Percentiles rank a stretch among this genome's conserved stretches.
Conservation (phyloP, 2,797 vertebrate species). For the Diplodus sargus region DNA sequence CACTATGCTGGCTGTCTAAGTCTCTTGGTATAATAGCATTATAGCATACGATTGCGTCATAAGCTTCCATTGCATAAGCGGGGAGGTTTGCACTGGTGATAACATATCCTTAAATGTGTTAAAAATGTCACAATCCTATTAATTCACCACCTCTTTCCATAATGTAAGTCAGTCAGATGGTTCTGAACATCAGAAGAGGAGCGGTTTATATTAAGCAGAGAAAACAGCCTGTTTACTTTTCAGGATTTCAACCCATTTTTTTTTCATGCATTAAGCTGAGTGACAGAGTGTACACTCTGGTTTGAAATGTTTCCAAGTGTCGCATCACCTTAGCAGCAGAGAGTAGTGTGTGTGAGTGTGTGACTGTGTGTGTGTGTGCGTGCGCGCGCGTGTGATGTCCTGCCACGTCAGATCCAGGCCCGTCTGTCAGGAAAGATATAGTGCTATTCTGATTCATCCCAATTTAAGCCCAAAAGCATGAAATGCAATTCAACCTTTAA, state of each 20-base stretch:
- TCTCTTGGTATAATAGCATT: background rate
- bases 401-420: constrained; percentile 45
- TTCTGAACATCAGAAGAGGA: constrained; percentile 1
- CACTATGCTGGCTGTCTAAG: background rate
- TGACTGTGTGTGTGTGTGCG: constrained; percentile 3
- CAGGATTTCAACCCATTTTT: constrained; percentile 12
- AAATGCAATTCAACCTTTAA: constrained; percentile 64
- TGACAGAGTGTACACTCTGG: constrained; percentile 39
- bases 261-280: constrained; percentile 14
- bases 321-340: constrained; percentile 45
- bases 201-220: constrained; percentile 30
- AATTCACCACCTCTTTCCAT: background rate
- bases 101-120: background rate
- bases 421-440: constrained; percentile 61
- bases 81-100: background rate
- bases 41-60: background rate
- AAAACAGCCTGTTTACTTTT: background rate
- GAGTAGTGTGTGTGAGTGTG: background rate
- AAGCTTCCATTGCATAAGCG: background rate
- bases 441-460: constrained; percentile 52
- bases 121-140: background rate
- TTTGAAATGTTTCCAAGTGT: constrained; percentile 58
- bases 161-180: background rate
- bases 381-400: constrained; percentile 22
- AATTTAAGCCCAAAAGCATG: constrained; percentile 58